Percentiles rank a stretch among this genome's conserved stretches.
These are phyloP conservation scores for Cladopsammia gracilis DNA, from an alignment of 64 coral and sea anemone genomes.

Conservation along the genomic window DNA sequence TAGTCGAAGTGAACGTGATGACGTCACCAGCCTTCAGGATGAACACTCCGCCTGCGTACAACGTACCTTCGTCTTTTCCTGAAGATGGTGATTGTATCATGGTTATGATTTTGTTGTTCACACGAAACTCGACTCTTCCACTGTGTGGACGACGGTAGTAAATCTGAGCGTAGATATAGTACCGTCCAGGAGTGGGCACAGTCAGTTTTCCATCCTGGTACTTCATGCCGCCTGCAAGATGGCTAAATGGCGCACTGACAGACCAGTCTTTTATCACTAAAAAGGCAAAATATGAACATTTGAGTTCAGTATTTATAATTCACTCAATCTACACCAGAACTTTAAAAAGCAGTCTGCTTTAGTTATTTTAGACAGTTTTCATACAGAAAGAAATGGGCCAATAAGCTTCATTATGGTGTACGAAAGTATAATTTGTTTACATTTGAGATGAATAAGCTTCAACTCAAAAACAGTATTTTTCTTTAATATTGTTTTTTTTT, in stretches of 20 bases:
- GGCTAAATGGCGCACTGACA: not conserved
- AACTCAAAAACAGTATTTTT: too few relatives aligned
- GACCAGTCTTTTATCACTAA: slow-evolving; percentile 4
- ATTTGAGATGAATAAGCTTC: too few relatives aligned
- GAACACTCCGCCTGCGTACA: not conserved
- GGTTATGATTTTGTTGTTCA: not conserved
- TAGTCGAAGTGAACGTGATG: not conserved
- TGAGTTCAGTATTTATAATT: not conserved
- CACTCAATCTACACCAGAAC: not conserved
- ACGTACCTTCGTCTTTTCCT: too few relatives aligned
- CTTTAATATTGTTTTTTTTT: too few relatives aligned
- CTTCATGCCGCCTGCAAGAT: slow-evolving; percentile 1
- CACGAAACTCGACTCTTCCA: not conserved
- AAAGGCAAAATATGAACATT: not conserved
- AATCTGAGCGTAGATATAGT: not conserved
- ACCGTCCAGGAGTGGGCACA: not conserved
- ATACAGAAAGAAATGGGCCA: too few relatives aligned
- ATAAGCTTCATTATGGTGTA: too few relatives aligned
- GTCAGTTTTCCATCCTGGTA: not conserved
- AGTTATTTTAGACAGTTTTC: too few relatives aligned
- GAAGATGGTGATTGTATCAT: not conserved
- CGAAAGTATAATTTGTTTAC: too few relatives aligned
- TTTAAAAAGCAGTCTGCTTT: too few relatives aligned
- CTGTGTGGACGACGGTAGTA: not conserved
- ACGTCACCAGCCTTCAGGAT: not conserved